phyloP scores from a whole-genome alignment of 2,888 invertebrate genomes.

The Bursaphelenchus okinawaensis region DNA sequence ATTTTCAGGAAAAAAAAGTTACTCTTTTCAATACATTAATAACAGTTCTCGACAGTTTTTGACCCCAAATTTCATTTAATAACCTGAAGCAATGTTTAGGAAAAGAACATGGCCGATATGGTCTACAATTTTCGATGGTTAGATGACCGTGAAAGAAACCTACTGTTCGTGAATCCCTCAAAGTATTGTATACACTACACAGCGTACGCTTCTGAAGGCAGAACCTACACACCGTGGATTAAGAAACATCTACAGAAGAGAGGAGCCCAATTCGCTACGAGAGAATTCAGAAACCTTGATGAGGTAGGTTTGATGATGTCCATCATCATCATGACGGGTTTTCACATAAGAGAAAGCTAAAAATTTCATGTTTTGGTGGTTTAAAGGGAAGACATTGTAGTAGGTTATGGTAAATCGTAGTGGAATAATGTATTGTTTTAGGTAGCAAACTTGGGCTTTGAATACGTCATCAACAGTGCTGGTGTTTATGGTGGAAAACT shows the following conservation, averaged over 20 bases:
- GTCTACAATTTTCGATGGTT: slow-evolving; percentile 54
- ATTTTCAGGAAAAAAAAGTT: no score
- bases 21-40: no score
- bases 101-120: slow-evolving; percentile 41
- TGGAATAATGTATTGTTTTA: slow-evolving; percentile 4
- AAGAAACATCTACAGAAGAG: slow-evolving; percentile 22
- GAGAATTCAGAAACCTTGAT: slow-evolving; percentile 33
- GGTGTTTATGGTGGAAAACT: slow-evolving; percentile 59
- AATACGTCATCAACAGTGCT: slow-evolving; percentile 61
- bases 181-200: slow-evolving; percentile 53
- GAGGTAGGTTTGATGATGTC: slow-evolving; percentile 20
- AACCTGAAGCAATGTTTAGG: slow-evolving; percentile 33
- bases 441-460: slow-evolving; percentile 49
- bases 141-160: slow-evolving; percentile 34
- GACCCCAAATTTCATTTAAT: background rate
- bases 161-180: slow-evolving; percentile 39
- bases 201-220: slow-evolving; percentile 50
- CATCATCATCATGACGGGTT: no score
- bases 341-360: no score
- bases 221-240: slow-evolving; percentile 55
- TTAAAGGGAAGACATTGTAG: no score
- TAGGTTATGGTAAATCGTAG: no score
- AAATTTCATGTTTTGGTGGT: background rate
- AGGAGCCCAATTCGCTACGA: slow-evolving; percentile 32
- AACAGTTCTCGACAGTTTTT: background rate